These are phyloP conservation scores for Goniozus legneri DNA, from an alignment of 1,140 invertebrate genomes.

Conservation along the genomic window DNA sequence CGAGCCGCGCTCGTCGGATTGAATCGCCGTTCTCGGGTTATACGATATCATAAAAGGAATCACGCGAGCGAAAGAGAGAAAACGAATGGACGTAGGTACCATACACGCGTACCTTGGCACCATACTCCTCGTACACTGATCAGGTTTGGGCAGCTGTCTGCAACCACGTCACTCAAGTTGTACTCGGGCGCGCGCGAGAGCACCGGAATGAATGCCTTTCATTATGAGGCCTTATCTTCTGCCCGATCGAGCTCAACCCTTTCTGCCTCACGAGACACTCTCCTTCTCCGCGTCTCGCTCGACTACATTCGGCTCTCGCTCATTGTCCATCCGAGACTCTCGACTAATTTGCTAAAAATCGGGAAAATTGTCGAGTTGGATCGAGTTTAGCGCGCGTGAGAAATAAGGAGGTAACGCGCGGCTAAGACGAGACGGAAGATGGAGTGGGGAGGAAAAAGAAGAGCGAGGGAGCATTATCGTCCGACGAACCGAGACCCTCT, in stretches of 20 bases:
- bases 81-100: conserved; percentile 31
- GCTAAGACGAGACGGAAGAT: neutral
- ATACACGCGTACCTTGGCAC: conserved; percentile 6
- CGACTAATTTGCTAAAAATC: neutral
- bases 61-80: conserved; percentile 40
- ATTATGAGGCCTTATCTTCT: conserved; percentile 49
- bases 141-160: conserved; percentile 54
- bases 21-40: conserved; percentile 36
- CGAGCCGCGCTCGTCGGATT: neutral
- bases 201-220: conserved; percentile 52
- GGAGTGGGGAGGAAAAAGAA: neutral
- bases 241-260: conserved; percentile 40
- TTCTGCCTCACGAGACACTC: conserved; percentile 21
- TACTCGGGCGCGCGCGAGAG: conserved; percentile 36
- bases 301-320: neutral
- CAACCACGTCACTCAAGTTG: conserved; percentile 52
- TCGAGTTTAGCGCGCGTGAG: neutral
- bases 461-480: conserved; percentile 22
- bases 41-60: conserved; percentile 52
- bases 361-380: conserved; percentile 9
- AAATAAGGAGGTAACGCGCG: conserved; percentile 2
- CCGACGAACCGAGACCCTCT: conserved; percentile 14
- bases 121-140: conserved; percentile 26
- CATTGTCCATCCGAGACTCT: neutral
- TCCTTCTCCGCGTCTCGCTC: conserved; percentile 9